Conservation (phyloP, 2,888 invertebrate species). For the Euzetes globulus region DNA sequence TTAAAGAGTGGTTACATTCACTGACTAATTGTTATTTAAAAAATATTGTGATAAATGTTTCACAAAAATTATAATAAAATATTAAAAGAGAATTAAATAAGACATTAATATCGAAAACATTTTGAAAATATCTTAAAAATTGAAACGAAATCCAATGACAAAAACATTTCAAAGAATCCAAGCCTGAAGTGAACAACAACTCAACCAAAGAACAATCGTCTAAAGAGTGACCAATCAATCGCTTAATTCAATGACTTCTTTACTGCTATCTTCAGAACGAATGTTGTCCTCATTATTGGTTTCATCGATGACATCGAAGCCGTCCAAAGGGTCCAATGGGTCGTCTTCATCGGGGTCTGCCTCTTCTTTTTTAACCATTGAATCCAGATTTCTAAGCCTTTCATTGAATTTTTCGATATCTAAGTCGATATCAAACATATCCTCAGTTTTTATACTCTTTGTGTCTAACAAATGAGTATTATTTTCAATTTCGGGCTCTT, state of each 20-base stretch:
- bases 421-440: not conserved
- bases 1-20: too few species aligned
- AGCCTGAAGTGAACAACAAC: not conserved
- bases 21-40: too few species aligned
- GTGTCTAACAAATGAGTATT: not conserved
- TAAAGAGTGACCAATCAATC: not conserved
- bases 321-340: not conserved
- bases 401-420: not conserved
- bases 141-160: not conserved
- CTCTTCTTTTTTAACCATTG: not conserved
- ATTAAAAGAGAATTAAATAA: too few species aligned
- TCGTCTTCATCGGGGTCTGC: not conserved
- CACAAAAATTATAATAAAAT: too few species aligned
- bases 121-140: not conserved
- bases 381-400: not conserved
- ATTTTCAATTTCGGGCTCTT: not conserved
- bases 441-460: not conserved
- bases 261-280: too few species aligned
- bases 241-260: not conserved
- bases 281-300: too few species aligned
- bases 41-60: too few species aligned
- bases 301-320: slow-evolving; percentile 16
- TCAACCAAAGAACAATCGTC: not conserved
- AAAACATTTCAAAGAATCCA: not conserved
- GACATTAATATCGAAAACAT: too few species aligned